Conservation (phyloP, 2,888 invertebrate genomes). For the Acleris emargana region DNA sequence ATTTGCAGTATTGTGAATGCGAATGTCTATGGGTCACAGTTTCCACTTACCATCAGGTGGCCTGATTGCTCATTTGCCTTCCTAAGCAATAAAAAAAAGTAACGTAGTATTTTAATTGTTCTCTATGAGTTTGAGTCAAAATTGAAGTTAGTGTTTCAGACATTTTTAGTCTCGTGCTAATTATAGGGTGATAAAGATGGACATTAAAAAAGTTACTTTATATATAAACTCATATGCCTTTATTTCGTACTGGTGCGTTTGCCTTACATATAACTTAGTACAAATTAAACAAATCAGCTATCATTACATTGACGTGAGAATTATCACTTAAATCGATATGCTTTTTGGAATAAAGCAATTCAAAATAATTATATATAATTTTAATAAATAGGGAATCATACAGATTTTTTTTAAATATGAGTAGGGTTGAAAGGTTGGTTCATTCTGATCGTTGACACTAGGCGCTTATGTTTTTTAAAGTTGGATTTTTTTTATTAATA, state of each 20-base stretch:
- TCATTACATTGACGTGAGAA: slow-evolving; percentile 60
- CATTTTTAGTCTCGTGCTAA: not conserved
- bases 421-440: slow-evolving; percentile 14
- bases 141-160: too few relatives aligned
- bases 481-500: not conserved
- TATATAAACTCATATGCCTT: slow-evolving; percentile 81
- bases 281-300: slow-evolving; percentile 71
- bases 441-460: slow-evolving; percentile 7
- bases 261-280: slow-evolving; percentile 78
- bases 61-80: too few relatives aligned
- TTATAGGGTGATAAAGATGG: not conserved
- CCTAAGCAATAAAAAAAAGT: too few relatives aligned
- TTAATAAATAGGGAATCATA: slow-evolving; percentile 50
- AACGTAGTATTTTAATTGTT: too few relatives aligned
- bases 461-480: not conserved
- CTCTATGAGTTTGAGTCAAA: not conserved
- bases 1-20: too few relatives aligned
- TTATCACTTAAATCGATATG: slow-evolving; percentile 76
- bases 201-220: slow-evolving; percentile 32
- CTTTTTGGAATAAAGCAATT: slow-evolving; percentile 65
- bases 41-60: too few relatives aligned
- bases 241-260: slow-evolving; percentile 84
- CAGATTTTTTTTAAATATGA: slow-evolving; percentile 37
- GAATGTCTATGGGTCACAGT: too few relatives aligned
- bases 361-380: slow-evolving; percentile 50